Evolutionary conservation across 2,113 vertebrate genomes (phyloP), one percentile per base, ranked within the genome.

Genomic region (Thinocorus orbignyianus): DNA sequence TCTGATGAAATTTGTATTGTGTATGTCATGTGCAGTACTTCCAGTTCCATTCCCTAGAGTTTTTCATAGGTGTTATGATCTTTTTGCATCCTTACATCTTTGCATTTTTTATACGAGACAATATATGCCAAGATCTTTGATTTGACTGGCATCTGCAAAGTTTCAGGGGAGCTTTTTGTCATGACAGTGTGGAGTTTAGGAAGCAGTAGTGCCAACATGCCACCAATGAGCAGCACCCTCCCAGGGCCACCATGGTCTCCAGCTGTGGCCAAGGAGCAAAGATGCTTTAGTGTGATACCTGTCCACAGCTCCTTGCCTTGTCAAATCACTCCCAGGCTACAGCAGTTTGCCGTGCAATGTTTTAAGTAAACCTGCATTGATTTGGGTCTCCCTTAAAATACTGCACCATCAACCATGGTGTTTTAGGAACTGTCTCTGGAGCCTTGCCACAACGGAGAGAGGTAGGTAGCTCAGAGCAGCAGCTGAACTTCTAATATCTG

Each of bases 221-320:
- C 0, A 4, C n/a, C 2, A 2, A 9, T 0, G 3, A 52, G n/a
- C 44, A 60, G 13, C 44, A 61, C 31, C 41, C 49, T 88, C 54
- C 26, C 33, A 31, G 49, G 58, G 35, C 11, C 6, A 8, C 48
- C 1, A 0, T 1, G 1, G 80, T 31, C 60, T 68, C 18, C 1
- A 2, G 17, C 30, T 35, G 44, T 33, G 49, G 6, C 57, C 1
- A 4, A 48, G 52, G n/a, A 60, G 41, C 26, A 20, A 28, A 72
- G 65, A 44, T 6, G 46, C 46, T 60, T 52, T 20, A 33, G 25
- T 2, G 3, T 0, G 1, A 10, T 9, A 55, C n/a, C 39, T 23
- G 25, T 77, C 52, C 51, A 31, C 77, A 37, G 77, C 57, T 58
- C 44, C 30, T 64, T 7, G 15, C n/a, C 35, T 35, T 48, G 81